Evolutionary conservation across 2,797 vertebrate species (phyloP).

Genomic region (Furcifer pardalis): DNA sequence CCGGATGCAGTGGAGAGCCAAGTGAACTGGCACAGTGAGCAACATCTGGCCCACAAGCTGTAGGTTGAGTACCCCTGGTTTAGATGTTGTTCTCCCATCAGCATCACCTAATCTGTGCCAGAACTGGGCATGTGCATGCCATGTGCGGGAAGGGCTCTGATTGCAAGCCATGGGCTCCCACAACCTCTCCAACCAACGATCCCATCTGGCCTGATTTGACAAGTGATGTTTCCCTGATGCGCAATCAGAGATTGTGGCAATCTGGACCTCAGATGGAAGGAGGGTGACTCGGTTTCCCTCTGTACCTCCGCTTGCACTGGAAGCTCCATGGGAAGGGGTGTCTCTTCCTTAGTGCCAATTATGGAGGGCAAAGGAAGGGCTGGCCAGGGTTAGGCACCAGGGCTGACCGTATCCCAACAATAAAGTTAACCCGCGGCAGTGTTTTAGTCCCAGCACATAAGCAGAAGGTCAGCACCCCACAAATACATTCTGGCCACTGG

Average conservation of each 20-base stretch:
- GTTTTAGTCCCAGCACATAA: not conserved
- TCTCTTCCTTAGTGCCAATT: rapidly evolving
- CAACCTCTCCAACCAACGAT: rapidly evolving
- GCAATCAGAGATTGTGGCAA: rapidly evolving
- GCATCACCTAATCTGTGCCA: no score
- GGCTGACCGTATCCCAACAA: not conserved
- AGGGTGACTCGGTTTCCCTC: not conserved
- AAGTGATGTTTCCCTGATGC: not conserved
- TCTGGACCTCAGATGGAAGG: rapidly evolving
- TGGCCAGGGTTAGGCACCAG: rapidly evolving
- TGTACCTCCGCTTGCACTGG: rapidly evolving
- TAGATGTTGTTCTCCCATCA: no score
- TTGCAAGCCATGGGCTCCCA: not conserved
- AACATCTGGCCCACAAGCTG: no score
- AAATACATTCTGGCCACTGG: no score
- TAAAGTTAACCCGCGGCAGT: not conserved
- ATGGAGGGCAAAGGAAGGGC: not conserved
- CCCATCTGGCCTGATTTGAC: rapidly evolving
- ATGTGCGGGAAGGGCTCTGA: no score
- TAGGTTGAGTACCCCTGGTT: no score
- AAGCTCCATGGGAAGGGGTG: no score
- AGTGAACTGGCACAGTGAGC: no score
- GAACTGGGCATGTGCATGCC: no score
- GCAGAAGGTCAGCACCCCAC: not conserved
- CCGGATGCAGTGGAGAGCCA: no score